Evolutionary conservation across 2,113 vertebrate species (phyloP).

Genomic region (Stigmatopora nigra): DNA sequence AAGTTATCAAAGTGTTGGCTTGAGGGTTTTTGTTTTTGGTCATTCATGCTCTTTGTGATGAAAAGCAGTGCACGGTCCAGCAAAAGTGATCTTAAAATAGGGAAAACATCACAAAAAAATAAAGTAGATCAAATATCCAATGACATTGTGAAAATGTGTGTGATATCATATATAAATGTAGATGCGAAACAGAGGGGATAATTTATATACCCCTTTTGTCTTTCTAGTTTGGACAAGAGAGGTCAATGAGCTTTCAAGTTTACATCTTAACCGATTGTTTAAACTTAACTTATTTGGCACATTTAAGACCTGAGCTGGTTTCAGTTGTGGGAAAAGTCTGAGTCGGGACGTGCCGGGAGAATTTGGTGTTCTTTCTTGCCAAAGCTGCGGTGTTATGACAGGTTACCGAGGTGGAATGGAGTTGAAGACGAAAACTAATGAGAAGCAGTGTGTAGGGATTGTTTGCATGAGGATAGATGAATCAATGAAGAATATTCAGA

Average conservation of each 20-base stretch:
- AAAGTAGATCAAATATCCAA: background rate
- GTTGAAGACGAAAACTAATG: constrained; percentile 3
- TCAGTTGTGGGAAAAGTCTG: constrained; percentile 51
- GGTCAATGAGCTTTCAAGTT: constrained; percentile 22
- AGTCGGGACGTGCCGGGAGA: constrained; percentile 50
- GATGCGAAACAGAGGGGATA: too few relatives aligned
- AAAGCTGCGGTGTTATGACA: constrained; percentile 51
- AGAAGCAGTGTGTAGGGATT: constrained; percentile 15
- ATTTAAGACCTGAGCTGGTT: constrained; percentile 58
- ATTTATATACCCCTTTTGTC: background rate
- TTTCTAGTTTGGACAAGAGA: constrained; percentile 6
- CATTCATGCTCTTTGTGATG: background rate
- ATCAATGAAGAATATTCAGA: background rate
- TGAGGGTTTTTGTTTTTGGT: background rate
- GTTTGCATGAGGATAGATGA: constrained; percentile 31
- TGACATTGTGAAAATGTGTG: background rate
- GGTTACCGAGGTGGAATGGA: constrained; percentile 48
- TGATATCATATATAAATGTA: too few relatives aligned
- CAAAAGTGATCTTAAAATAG: too few relatives aligned
- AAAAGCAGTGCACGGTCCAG: too few relatives aligned
- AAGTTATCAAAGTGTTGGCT: background rate
- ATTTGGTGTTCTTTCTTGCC: constrained; percentile 57
- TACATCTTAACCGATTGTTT: constrained; percentile 28
- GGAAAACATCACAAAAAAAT: too few relatives aligned
- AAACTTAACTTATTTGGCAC: constrained; percentile 29